These are phyloP conservation scores for Carollia perspicillata DNA, from an alignment of 2,113 vertebrate genomes.

Conservation along the genomic window DNA sequence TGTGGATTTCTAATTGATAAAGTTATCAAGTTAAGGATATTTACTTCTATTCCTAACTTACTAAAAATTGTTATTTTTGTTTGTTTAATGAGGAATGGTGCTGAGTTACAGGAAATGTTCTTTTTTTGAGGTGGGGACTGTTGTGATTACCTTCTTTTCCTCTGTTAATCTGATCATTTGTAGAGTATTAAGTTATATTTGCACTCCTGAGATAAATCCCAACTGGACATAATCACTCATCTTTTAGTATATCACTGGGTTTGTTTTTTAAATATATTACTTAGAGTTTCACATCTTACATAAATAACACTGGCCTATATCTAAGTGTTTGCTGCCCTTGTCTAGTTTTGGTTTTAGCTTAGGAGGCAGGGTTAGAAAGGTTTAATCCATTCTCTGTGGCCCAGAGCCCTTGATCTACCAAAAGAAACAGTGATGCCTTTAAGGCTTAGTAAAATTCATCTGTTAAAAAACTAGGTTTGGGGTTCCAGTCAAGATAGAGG, in stretches of 20 bases:
- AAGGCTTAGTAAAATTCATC: conserved; percentile 6
- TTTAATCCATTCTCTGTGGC: background rate
- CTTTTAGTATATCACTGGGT: background rate
- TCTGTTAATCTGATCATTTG: background rate
- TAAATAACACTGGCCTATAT: background rate
- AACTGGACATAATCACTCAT: background rate
- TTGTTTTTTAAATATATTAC: background rate
- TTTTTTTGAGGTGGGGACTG: background rate
- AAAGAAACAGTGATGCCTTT: background rate
- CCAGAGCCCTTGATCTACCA: background rate
- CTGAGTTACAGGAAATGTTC: background rate
- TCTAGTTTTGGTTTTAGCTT: background rate
- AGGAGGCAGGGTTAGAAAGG: background rate
- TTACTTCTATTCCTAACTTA: background rate
- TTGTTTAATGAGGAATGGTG: background rate
- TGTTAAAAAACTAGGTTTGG: background rate
- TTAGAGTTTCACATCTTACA: background rate
- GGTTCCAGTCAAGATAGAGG: too few relatives aligned
- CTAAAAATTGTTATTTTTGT: background rate
- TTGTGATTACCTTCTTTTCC: background rate
- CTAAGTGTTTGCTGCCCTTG: background rate
- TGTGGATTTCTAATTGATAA: background rate
- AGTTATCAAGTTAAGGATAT: background rate
- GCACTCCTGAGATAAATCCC: background rate
- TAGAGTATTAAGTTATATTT: background rate